Base-by-base conservation (phyloP, 2,797 vertebrate species). In the Pipistrellus pygmaeus region DNA sequence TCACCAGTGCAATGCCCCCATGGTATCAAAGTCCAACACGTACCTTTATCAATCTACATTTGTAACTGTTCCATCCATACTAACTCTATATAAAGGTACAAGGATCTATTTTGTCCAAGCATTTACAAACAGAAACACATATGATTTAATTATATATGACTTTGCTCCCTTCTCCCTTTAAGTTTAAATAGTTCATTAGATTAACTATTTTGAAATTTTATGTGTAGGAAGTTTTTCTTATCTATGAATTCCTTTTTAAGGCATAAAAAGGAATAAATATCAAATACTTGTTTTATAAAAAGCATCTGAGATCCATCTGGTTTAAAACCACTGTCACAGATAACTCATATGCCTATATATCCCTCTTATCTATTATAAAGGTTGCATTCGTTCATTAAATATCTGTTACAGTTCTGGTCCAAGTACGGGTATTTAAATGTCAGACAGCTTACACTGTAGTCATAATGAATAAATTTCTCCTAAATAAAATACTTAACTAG, bases 221-320 rank as follows among this genome's bases (percentile, higher is more conserved):
- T 30, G 11, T 64, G 13, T 2, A 91, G 41, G 11, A 30, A 83
- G 90, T 8, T 86, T 91, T 55, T 69, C 64, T 25, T 46, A 89
- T 48, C 90, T 76, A 32, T 35, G 46, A 96, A 85, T 53, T 95
- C 14, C 44, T 82, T 93, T 69, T 88, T n/a, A 88, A 60, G 20
- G 64, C 15, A 72, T 25, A 88, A 92, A 93, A 72, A 35, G 4
- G 32, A 51, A 44, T 46, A 83, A 68, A 92, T 51, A 91, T n/a
- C 71, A 93, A 92, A 84, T n/a, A 87, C 4, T 38, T 88, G 69
- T 55, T 86, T 80, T 81, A 68, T 32, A 60, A 82, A 88, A 7
- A 13, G 13, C 44, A 78, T 66, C 0, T 25, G 20, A 35, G 76
- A 86, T 27, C 66, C 77, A 68, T 27, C 66, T 25, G 41, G 48